Evolutionary conservation across 2,888 invertebrate genomes (phyloP).

Genomic region (Zaprionus lineosus): DNA sequence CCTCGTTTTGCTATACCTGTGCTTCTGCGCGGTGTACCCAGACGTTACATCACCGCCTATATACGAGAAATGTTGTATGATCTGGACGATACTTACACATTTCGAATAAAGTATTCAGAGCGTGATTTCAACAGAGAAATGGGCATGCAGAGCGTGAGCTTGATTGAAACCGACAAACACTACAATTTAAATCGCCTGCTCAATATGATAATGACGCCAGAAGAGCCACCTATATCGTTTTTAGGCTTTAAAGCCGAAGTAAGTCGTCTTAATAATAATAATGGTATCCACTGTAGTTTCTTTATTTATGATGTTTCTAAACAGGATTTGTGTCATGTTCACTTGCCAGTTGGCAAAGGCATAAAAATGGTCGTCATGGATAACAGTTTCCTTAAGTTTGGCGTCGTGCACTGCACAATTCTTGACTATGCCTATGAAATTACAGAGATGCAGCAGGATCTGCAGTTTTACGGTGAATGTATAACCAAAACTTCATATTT

Average conservation of each 20-base stretch:
- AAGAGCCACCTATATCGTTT: constrained; percentile 51
- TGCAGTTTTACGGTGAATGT: constrained; percentile 70
- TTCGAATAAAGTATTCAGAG: constrained; percentile 66
- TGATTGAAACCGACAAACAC: constrained; percentile 66
- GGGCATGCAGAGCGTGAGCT: constrained; percentile 62
- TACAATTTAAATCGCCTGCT: constrained; percentile 75
- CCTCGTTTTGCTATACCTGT: constrained; percentile 75
- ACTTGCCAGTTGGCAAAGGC: constrained; percentile 67
- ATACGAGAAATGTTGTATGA: constrained; percentile 54
- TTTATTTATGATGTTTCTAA: constrained; percentile 2
- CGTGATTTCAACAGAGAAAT: constrained; percentile 53
- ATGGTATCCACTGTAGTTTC: not conserved
- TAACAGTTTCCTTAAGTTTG: constrained; percentile 71
- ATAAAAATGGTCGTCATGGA: constrained; percentile 78
- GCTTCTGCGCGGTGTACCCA: constrained; percentile 71
- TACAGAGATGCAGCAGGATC: constrained; percentile 69
- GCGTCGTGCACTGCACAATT: constrained; percentile 75
- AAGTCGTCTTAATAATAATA: constrained; percentile 30
- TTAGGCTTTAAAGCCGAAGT: constrained; percentile 63
- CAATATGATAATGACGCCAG: constrained; percentile 54
- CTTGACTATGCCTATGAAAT: constrained; percentile 69
- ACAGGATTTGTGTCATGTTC: constrained; percentile 62
- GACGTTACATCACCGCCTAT: constrained; percentile 68
- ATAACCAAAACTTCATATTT: constrained; percentile 50
- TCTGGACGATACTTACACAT: constrained; percentile 31